Base-by-base conservation (phyloP, 2,113 vertebrate genomes). In the Phalacrocorax pelagicus region DNA sequence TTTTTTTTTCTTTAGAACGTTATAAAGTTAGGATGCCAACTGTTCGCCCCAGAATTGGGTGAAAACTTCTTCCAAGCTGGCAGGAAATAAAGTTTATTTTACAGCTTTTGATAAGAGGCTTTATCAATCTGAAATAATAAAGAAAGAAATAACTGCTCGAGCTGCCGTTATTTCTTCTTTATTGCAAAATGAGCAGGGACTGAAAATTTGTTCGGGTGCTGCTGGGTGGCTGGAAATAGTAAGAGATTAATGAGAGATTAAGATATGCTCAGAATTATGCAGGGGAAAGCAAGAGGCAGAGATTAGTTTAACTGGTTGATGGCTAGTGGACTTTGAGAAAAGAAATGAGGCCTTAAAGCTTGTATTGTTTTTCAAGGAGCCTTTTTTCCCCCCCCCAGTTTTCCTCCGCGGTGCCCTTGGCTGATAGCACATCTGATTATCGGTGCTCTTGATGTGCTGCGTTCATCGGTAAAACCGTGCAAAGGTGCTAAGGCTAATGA, bases 211-310 rank as follows among this genome's bases (percentile, higher is more conserved):
- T 80, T 22, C 16, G 82, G 54, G 8, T 49, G 63, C 86, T 94
- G 69, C 51, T 80, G 71, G 85, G 77, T 70, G 88, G 6, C 81
- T 70, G 95, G 86, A 79, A 87, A 89, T 51, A 86, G 32, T 21
- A 22, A 66, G 63, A 52, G 57, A 54, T 83, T 86, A 88, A 42
- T 4, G 46, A 40, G 81, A 71, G 88, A 94, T 54, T 86, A 86
- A 89, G 69, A 14, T 30, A 16, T 29, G 27, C 81, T 38, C 10
- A 46, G 69, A 83, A 66, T 91, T 72, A 52, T 2, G 27, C 18
- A 4, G 51, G 24, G n/a, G 54, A 81, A 69, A 69, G 81, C 58
- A 55, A 70, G 66, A 85, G 47, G 84, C 69, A 79, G 11, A 34
- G 66, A 52, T 67, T 6, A 10, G 58, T 96, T 49, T 77, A 82